Base-by-base conservation (phyloP, 2,113 vertebrate species). In the Vimba vimba region DNA sequence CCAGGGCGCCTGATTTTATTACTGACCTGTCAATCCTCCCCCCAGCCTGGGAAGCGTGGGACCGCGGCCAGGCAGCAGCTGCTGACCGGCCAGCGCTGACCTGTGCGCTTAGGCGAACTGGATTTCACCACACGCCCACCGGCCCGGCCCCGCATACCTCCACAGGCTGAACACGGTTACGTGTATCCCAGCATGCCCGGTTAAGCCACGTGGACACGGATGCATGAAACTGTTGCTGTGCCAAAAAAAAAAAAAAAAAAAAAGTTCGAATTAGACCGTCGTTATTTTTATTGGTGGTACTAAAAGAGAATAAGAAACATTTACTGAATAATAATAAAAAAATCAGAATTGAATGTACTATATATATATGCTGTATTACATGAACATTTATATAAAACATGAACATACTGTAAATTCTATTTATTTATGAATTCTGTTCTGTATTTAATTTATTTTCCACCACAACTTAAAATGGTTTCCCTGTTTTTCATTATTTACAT, bases 1-100 rank as follows among this genome's bases (percentile, higher is more conserved):
- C 96, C 96, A 96, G 97, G 97, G 96, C 95, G 96, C 96, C 96
- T 97, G 96, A 97, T 97, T 99, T 99, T 98, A 99, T 99, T 97
- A 98, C 96, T 94, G 95, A 96, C 96, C 96, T 98, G 98, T 99
- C 98, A 99, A 96, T 99, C 97, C 97, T 82, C 94, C 95, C 79
- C 94, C 93, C 93, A 96, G 97, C 97, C 96, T 97, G 98, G 97
- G 96, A 98, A 98, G 96, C 96, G 96, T 94, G 91, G 96, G 97
- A 97, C 96, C 96, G 94, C 94, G 96, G 96, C 94, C 94, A 97
- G 95, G 96, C 96, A 96, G 97, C 98, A 99, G 98, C 98, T 99
- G 98, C 96, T 97, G 95, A 96, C 94, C 94, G 94, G 93, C 94
- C 88, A 84, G 50, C 83, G 88, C 93, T 95, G 94, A 95, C 95